Evolutionary conservation across 2,113 vertebrate genomes (phyloP).

Genomic region (Tachuris rubrigastra): DNA sequence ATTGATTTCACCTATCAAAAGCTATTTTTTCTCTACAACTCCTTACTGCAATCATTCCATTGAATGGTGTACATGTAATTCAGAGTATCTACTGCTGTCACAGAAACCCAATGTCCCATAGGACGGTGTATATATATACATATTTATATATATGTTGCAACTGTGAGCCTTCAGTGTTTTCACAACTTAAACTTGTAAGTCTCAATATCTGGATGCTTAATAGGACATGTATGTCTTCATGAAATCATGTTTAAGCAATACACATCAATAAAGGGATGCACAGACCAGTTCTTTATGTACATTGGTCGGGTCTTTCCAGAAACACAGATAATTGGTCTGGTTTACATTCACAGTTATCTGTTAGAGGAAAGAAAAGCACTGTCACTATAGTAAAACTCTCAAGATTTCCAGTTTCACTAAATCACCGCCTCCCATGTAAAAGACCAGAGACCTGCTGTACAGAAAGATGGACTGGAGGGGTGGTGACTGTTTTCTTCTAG

Average conservation of each 20-base stretch:
- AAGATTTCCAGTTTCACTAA: constrained; percentile 18
- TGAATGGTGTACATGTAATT: not conserved
- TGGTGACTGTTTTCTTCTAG: not conserved
- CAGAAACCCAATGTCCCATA: not conserved
- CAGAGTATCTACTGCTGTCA: not conserved
- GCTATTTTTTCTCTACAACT: not conserved
- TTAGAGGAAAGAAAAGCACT: not conserved
- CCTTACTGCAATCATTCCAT: not conserved
- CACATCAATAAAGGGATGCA: rapidly evolving
- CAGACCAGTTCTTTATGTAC: not conserved
- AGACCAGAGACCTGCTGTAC: not conserved
- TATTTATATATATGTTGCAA: not conserved
- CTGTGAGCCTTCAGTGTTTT: not conserved
- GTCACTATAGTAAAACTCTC: not conserved
- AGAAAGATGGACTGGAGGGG: not conserved
- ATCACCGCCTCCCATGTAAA: not conserved
- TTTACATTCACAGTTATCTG: not conserved
- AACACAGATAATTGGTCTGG: not conserved
- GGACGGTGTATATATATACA: not conserved
- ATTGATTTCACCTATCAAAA: not conserved
- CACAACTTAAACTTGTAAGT: not conserved
- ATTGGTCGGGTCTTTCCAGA: not conserved
- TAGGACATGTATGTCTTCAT: not conserved
- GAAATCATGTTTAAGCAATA: not conserved
- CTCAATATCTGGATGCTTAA: not conserved